phyloP scores from a whole-genome alignment of 1,140 invertebrate genomes.

The Lepidurus couesii region DNA sequence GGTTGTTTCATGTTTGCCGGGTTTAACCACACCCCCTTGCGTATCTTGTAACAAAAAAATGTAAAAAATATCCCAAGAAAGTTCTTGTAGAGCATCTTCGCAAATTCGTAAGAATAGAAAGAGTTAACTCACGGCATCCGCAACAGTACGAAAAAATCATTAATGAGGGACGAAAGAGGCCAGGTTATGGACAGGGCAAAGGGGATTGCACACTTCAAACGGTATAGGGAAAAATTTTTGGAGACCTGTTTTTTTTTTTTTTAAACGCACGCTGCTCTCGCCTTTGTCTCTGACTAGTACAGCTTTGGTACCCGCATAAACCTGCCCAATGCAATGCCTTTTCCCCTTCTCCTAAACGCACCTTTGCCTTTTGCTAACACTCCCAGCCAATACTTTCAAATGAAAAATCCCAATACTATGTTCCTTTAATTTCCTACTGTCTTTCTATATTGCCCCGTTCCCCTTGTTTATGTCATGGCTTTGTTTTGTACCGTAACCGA shows the following conservation, averaged over 20 bases:
- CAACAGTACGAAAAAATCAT: conserved; percentile 6
- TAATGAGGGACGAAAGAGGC: conserved; percentile 6
- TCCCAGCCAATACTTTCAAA: too few species aligned
- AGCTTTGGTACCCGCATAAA: conserved; percentile 21
- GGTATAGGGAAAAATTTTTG: conserved; percentile 6
- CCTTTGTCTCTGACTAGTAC: conserved; percentile 12
- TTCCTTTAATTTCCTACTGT: neutral
- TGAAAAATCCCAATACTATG: neutral
- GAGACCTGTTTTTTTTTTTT: neutral
- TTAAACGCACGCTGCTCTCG: neutral
- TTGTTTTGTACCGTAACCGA: neutral
- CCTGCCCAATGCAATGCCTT: neutral
- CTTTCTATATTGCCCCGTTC: neutral
- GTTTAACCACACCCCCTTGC: too few species aligned
- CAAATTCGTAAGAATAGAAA: neutral
- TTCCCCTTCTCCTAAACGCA: neutral
- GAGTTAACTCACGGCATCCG: conserved; percentile 18
- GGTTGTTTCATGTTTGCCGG: too few species aligned
- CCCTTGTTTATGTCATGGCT: conserved; percentile 7
- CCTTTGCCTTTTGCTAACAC: too few species aligned
- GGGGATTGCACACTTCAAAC: conserved; percentile 18
- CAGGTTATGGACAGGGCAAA: neutral
- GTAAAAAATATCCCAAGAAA: neutral
- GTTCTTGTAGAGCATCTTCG: neutral
- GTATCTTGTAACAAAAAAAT: too few species aligned